Percentiles rank a stretch among this genome's conserved stretches.
These are phyloP conservation scores for Gallinago solitaria DNA, from an alignment of 2,797 vertebrate species.

Conservation along the genomic window DNA sequence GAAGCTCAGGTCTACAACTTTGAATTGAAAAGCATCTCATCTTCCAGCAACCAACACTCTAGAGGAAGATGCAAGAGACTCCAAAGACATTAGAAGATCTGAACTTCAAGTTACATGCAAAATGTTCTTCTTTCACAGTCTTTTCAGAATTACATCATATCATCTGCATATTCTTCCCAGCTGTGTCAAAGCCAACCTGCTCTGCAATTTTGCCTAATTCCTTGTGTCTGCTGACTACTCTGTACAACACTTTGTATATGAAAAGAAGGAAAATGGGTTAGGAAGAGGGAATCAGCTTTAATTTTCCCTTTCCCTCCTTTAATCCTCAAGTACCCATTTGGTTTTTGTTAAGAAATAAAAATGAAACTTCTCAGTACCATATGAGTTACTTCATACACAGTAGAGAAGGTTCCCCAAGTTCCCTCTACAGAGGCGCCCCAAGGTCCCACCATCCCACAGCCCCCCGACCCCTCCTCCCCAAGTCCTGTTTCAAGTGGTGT, in stretches of 20 bases:
- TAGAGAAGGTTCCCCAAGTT: neutral
- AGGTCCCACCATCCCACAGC: neutral
- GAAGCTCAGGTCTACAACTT: neutral
- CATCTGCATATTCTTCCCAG: neutral
- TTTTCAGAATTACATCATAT: neutral
- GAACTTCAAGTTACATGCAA: neutral
- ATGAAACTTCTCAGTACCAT: neutral
- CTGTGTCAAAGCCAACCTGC: neutral
- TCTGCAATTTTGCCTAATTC: neutral
- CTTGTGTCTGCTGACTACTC: neutral
- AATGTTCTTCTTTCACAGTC: neutral
- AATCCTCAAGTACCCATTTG: neutral
- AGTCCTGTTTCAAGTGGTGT: neutral
- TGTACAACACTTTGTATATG: neutral
- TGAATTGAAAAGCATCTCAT: neutral
- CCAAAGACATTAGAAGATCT: neutral
- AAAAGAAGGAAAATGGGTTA: constrained; percentile 24
- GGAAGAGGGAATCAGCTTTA: neutral
- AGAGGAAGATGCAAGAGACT: neutral
- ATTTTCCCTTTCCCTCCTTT: neutral
- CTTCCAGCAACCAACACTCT: neutral
- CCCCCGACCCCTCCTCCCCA: neutral
- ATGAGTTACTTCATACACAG: neutral
- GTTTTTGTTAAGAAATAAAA: neutral
- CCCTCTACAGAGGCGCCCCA: neutral